Evolutionary conservation across 2,888 invertebrate species (phyloP).

Genomic region (Sthenelais limicola): DNA sequence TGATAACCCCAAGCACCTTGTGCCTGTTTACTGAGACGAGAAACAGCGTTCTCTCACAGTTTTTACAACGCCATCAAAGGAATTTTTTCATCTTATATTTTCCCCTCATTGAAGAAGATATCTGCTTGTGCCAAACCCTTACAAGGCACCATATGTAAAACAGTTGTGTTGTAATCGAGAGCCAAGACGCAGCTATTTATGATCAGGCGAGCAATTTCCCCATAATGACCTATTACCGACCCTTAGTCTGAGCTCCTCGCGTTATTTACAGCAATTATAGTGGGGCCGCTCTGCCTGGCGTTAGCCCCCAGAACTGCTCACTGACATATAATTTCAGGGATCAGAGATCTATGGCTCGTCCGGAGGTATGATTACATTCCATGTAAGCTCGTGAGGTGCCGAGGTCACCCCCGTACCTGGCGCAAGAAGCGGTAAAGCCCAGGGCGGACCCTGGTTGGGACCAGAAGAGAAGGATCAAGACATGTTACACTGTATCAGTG

Average conservation of each 20-base stretch:
- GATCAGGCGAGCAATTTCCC: too few species aligned
- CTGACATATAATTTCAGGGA: constrained; percentile 36
- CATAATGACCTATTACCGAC: too few species aligned
- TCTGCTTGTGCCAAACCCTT: too few species aligned
- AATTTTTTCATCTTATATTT: too few species aligned
- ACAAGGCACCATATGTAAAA: too few species aligned
- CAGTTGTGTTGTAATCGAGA: too few species aligned
- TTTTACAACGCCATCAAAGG: too few species aligned
- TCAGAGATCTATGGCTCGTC: constrained; percentile 32
- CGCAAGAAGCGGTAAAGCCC: constrained; percentile 3
- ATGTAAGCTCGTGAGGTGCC: background rate
- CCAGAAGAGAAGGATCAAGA: background rate
- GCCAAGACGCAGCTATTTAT: too few species aligned
- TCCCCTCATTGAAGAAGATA: too few species aligned
- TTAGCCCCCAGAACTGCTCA: constrained; percentile 11
- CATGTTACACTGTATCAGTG: constrained; percentile 32
- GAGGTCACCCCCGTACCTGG: constrained; percentile 15
- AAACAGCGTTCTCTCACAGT: too few species aligned
- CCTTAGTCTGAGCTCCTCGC: constrained; percentile 18
- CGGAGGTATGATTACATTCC: constrained; percentile 29
- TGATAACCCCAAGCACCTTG: too few species aligned
- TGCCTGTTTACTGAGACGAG: too few species aligned
- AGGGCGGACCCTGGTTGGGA: background rate
- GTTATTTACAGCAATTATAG: constrained; percentile 17
- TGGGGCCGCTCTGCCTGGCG: constrained; percentile 1